These are phyloP conservation scores for Pangasius larnaudii DNA, from an alignment of 2,797 vertebrate species.

Conservation along the genomic window DNA sequence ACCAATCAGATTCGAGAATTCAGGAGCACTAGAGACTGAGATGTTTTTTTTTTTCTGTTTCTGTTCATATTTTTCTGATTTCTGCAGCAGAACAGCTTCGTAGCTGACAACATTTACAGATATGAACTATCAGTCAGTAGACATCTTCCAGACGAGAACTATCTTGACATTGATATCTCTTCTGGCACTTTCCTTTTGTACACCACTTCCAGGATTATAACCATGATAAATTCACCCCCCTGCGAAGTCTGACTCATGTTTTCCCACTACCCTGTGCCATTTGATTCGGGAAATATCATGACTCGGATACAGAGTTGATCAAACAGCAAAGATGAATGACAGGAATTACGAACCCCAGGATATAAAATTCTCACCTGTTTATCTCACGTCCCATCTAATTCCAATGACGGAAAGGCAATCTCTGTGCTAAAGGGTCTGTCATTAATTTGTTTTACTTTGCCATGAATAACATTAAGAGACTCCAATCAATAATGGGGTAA, in stretches of 20 bases:
- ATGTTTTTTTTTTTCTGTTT: background rate
- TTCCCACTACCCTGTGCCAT: background rate
- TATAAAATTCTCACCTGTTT: background rate
- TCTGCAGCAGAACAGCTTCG: background rate
- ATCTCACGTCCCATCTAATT: constrained; percentile 39
- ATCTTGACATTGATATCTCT: background rate
- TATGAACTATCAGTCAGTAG: background rate
- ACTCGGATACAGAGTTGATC: background rate
- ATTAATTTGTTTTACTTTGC: constrained; percentile 54
- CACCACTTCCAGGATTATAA: background rate
- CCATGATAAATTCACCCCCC: background rate
- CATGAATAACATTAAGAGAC: constrained; percentile 56
- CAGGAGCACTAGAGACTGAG: background rate
- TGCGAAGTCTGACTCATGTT: background rate
- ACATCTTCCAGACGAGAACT: background rate
- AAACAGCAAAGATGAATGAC: background rate
- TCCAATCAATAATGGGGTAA: constrained; percentile 49
- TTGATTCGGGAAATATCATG: background rate
- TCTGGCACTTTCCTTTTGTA: background rate
- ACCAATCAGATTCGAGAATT: background rate
- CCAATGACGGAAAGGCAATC: constrained; percentile 50
- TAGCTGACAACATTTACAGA: background rate
- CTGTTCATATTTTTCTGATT: background rate
- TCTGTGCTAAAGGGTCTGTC: constrained; percentile 21
- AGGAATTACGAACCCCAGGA: background rate